Evolutionary conservation across 2,113 vertebrate species (phyloP), one percentile per base, ranked within the genome.

Genomic region (Thalassoma bifasciatum): DNA sequence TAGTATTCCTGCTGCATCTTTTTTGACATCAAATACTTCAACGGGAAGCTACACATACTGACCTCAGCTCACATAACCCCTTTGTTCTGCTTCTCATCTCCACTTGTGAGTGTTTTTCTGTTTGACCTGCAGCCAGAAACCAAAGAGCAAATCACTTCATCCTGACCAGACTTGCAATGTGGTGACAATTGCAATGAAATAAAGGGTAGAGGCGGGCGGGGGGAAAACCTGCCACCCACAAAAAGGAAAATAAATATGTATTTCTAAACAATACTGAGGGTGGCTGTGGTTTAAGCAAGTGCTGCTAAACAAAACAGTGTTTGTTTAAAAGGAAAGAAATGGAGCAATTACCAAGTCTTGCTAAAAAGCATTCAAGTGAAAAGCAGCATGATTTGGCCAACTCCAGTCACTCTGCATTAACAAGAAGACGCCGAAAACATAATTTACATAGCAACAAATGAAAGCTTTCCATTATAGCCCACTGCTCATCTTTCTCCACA

Each of bases 221-320:
- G 75, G 75, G 74, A 59, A 71, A 73, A 49, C 61, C 40, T 85
- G 77, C 14, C 63, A 81, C 56, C 63, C 74, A 65, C 77, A 83
- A 24, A 82, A 37, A 81, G 17, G 11, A 47, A 47, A 40, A 50
- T 47, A 40, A 40, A 50, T 47, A 40, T 57, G 58, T 38, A 61
- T 77, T 67, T 79, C 60, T 69, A 11, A 44, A 26, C 24, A 60
- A 66, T 23, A 75, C 47, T 67, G 49, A 19, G 62, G 62, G 52
- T 84, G 78, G 75, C 75, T 75, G 49, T 9, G 51, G 65, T 75
- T 81, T 40, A 69, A 81, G 79, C 58, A 57, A 54, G 53, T 44
- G 4, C 14, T 26, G 58, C 52, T 80, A 50, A 78, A 73, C 38
- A 68, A 66, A 81, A 61, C 21, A 26, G 34, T 3, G 40, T 72